phyloP scores from a whole-genome alignment of 1,140 invertebrate genomes.

The Euwallacea similis region DNA sequence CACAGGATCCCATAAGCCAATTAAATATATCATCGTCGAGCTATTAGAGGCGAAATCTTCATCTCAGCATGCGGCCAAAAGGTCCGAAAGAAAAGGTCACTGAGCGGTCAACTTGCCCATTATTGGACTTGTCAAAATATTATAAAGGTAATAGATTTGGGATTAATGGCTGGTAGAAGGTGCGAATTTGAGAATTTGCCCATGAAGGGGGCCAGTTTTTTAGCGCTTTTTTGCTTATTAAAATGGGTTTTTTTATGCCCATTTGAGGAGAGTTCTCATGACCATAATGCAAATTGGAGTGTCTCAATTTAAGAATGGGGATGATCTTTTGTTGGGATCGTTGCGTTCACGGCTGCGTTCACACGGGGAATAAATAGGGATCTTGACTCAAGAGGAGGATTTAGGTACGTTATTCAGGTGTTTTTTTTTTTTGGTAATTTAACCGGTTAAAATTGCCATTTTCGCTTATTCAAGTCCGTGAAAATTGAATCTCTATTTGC shows the following conservation, averaged over 20 bases:
- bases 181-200: not conserved
- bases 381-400: too few relatives aligned
- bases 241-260: too few relatives aligned
- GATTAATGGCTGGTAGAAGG: conserved; percentile 1
- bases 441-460: too few relatives aligned
- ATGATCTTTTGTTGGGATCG: not conserved
- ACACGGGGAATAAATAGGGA: too few relatives aligned
- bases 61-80: conserved; percentile 8
- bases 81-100: conserved; percentile 3
- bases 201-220: too few relatives aligned
- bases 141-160: conserved; percentile 8
- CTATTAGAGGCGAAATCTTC: conserved; percentile 4
- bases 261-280: not conserved
- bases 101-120: conserved; percentile 9
- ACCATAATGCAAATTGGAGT: not conserved
- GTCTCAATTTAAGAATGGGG: not conserved
- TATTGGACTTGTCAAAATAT: conserved; percentile 8
- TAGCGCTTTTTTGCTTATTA: too few relatives aligned
- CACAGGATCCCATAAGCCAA: not conserved
- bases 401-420: too few relatives aligned
- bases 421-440: too few relatives aligned
- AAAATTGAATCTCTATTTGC: too few relatives aligned
- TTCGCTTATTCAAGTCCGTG: too few relatives aligned
- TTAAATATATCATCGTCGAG: conserved; percentile 5
- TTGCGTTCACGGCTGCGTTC: too few relatives aligned